A percentile compares a stretch with the other conserved stretches of the same genome.
Conservation (phyloP, 2,797 vertebrate genomes). For the Syngnathus acus region DNA sequence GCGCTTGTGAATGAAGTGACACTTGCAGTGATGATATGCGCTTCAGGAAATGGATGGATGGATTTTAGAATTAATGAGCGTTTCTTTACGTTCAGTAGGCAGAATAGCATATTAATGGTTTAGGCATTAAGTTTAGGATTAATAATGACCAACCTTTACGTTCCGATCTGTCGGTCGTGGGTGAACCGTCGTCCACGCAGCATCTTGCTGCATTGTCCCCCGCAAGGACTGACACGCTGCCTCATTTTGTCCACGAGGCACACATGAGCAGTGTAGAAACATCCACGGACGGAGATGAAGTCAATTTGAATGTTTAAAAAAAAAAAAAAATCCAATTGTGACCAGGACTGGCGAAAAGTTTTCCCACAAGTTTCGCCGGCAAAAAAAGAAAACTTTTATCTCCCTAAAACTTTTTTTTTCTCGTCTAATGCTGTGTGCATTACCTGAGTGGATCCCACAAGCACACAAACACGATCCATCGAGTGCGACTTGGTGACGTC, state of each 20-base stretch:
- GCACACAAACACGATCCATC: background rate
- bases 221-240: conserved; percentile 37
- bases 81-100: background rate
- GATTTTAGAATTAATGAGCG: background rate
- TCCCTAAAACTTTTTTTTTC: background rate
- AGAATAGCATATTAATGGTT: background rate
- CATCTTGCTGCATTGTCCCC: conserved; percentile 55
- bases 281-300: background rate
- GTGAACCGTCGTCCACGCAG: conserved; percentile 19
- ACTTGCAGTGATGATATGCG: too few species aligned
- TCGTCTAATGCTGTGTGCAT: background rate
- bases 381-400: background rate
- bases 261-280: background rate
- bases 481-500: background rate
- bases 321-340: background rate
- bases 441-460: conserved; percentile 1
- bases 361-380: background rate
- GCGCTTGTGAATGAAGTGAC: too few species aligned
- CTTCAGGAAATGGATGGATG: too few species aligned
- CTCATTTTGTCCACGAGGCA: conserved; percentile 40
- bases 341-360: background rate
- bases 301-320: background rate
- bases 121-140: background rate
- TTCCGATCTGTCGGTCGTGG: conserved; percentile 17
- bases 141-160: conserved; percentile 21